Base-by-base conservation (phyloP, 2,888 invertebrate species). In the Euproctis similis region DNA sequence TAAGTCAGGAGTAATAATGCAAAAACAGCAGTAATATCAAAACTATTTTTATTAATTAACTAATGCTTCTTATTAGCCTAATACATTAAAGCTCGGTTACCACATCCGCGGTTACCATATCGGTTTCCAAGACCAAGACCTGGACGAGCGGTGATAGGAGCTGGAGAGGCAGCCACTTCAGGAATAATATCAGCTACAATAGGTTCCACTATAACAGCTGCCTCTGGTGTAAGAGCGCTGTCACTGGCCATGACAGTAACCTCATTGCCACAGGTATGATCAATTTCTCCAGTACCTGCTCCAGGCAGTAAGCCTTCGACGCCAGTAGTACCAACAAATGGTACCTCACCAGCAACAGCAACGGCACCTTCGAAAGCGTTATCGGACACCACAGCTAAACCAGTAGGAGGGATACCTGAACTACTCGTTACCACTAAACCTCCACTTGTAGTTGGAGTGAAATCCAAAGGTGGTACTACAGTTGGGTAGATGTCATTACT, bases 351-450 rank as follows among this genome's bases (percentile, higher is more conserved):
- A 18, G 44, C 43, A 1, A 60, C 56, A 4, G 36, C 28, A n/a
- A 67, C 32, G n/a, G 41, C 28, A 2, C 67, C 68, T 31, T 61
- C 61, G 33, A 53, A 59, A 1, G 43, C 46, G 29, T 67, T 67
- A 20, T 65, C 64, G 22, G 67, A 62, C 2, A 49, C 31, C 12
- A 67, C 43, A 5, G 58, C 51, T 6, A 68, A 46, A 1, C 69
- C 67, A 8, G 39, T 44, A 8, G 63, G 60, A 1, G 54, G 28
- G 24, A 55, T 27, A 3, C 57, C 49, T 5, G 63, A 64, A 2
- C 36, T 33, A 29, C 62, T 59, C 31, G 50, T 36, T 0, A 58
- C 45, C 3, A 50, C 32, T 9, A 68, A 46, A 3, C 49, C 51
- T 3, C 57, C 59, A 2, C 62, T 58, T 24, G 45, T 40, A 27